Percentiles rank a stretch among this genome's conserved stretches.
Conservation (phyloP, 2,888 invertebrate species). For the Apoda limacodes region DNA sequence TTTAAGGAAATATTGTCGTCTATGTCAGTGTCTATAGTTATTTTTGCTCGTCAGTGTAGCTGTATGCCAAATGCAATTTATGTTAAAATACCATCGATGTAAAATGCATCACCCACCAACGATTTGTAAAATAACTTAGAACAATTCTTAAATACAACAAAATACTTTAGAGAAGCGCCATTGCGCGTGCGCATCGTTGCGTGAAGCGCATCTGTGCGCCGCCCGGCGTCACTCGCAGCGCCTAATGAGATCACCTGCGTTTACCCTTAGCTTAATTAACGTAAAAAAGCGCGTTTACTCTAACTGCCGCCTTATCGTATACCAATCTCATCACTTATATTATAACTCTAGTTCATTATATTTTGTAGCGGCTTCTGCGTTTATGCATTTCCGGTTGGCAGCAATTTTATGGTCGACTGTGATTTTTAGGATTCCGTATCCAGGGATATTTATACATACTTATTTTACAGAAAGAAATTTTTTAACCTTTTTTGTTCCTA, state of each 20-base stretch:
- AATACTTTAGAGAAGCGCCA: conserved; percentile 3
- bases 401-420: conserved; percentile 51
- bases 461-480: too few species aligned
- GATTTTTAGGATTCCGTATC: conserved; percentile 38
- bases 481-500: too few species aligned
- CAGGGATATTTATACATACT: too few species aligned
- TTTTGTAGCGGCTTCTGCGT: conserved; percentile 50
- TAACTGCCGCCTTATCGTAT: conserved; percentile 53
- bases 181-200: conserved; percentile 34
- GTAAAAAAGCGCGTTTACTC: conserved; percentile 66
- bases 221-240: conserved; percentile 35
- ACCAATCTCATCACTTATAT: conserved; percentile 58
- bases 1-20: too few species aligned
- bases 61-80: too few species aligned
- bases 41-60: too few species aligned
- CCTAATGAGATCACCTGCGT: conserved; percentile 56
- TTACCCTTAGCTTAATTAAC: conserved; percentile 68
- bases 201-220: conserved; percentile 39
- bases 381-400: conserved; percentile 44
- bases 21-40: too few species aligned
- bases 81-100: too few species aligned
- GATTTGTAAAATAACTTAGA: too few species aligned
- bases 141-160: too few species aligned
- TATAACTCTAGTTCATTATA: conserved; percentile 67
- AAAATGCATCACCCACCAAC: too few species aligned